Evolutionary conservation across 2,888 invertebrate species (phyloP).

Genomic region (Dascillus cervinus): DNA sequence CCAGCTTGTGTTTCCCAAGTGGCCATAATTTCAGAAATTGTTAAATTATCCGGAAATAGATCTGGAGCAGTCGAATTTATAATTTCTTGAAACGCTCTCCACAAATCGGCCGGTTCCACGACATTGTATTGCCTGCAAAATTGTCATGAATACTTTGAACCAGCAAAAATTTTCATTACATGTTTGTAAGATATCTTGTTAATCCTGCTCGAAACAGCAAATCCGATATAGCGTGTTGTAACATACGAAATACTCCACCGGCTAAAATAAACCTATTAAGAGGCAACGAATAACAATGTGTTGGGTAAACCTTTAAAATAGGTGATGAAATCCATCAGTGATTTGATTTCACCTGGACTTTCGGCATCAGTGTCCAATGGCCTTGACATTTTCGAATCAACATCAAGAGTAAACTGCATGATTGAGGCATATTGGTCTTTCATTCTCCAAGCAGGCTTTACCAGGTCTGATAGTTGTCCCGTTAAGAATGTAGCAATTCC

Average conservation of each 20-base stretch:
- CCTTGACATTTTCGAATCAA: no score
- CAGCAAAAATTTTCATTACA: background rate
- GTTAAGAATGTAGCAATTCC: slow-evolving; percentile 68
- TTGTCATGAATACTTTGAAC: no score
- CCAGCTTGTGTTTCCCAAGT: background rate
- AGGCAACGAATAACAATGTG: no score
- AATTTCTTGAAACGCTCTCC: slow-evolving; percentile 7
- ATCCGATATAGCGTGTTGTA: background rate
- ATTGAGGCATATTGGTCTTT: no score
- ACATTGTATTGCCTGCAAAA: slow-evolving; percentile 8
- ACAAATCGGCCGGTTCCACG: slow-evolving; percentile 7
- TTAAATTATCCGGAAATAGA: background rate
- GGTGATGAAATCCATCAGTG: no score
- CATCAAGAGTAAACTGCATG: no score
- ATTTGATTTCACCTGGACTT: no score
- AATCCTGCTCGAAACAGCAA: background rate
- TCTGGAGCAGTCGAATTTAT: slow-evolving; percentile 4
- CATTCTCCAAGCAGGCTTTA: no score
- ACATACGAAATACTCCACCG: background rate
- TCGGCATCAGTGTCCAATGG: no score
- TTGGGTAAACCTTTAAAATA: no score
- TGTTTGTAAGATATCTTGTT: background rate
- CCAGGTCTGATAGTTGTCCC: no score
- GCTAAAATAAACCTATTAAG: no score
- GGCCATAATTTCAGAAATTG: background rate